Percentiles rank a stretch among this genome's conserved stretches.
Evolutionary conservation across 2,113 vertebrate species (phyloP).

Genomic region (Platanista minor): DNA sequence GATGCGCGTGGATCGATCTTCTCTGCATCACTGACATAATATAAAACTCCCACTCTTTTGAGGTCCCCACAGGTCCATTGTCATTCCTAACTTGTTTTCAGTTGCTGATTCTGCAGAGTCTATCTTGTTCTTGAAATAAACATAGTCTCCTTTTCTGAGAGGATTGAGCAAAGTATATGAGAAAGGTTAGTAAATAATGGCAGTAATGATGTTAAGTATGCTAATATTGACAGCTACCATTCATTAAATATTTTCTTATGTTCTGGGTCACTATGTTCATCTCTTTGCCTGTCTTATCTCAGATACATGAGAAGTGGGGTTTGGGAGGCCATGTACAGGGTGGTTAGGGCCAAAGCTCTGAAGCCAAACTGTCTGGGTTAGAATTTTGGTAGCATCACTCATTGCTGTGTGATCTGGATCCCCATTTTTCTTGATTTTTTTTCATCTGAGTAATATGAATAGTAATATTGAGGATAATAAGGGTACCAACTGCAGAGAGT

Average conservation of each 20-base stretch:
- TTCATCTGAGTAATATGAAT: not conserved
- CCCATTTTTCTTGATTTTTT: not conserved
- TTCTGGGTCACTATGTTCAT: not conserved
- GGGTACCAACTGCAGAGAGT: not conserved
- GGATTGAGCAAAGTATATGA: not conserved
- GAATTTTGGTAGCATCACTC: not conserved
- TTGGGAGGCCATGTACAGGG: too few relatives aligned
- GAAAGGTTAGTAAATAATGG: not conserved
- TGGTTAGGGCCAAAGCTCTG: not conserved
- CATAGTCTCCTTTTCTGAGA: not conserved
- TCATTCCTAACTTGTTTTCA: constrained; percentile 31
- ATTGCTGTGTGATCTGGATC: not conserved
- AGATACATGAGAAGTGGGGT: not conserved
- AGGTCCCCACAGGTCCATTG: constrained; percentile 56
- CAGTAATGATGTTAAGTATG: not conserved
- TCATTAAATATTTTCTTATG: not conserved
- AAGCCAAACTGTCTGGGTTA: not conserved
- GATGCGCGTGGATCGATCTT: constrained; percentile 56
- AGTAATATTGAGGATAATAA: not conserved
- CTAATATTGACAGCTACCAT: not conserved
- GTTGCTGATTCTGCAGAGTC: not conserved
- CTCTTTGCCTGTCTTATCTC: not conserved
- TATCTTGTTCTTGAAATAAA: not conserved
- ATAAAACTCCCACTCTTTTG: constrained; percentile 45
- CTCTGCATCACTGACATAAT: constrained; percentile 69